A percentile compares a stretch with the other conserved stretches of the same genome.
These are phyloP conservation scores for Battus philenor DNA, from an alignment of 1,140 invertebrate species.

Conservation along the genomic window DNA sequence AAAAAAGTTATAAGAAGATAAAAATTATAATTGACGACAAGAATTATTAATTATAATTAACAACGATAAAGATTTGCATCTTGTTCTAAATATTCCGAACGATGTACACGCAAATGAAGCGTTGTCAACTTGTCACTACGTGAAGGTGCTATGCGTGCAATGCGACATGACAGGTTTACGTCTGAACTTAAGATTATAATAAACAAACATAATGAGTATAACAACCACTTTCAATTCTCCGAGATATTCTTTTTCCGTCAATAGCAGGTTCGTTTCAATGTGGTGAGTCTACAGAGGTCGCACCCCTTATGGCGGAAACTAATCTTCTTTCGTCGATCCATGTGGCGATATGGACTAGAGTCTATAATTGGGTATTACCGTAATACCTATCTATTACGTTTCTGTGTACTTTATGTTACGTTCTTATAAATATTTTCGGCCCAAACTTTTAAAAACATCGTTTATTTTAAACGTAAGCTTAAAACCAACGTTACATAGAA, in stretches of 20 bases:
- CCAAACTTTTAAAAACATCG: no score
- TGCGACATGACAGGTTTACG: constrained; percentile 11
- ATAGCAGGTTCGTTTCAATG: constrained; percentile 19
- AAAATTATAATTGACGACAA: no score
- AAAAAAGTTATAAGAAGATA: no score
- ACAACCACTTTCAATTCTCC: constrained; percentile 3
- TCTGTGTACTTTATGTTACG: constrained; percentile 19
- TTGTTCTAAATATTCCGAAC: neutral
- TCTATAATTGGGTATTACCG: constrained; percentile 59
- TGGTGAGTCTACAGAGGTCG: constrained; percentile 8
- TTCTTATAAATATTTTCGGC: constrained; percentile 1
- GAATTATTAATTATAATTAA: constrained; percentile 1
- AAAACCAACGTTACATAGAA: no score
- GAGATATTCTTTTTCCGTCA: constrained; percentile 7
- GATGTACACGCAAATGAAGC: neutral
- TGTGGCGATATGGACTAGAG: constrained; percentile 31
- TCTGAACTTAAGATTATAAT: constrained; percentile 4
- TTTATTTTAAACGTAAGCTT: no score
- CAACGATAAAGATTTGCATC: neutral
- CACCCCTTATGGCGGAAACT: constrained; percentile 27
- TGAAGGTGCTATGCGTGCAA: no score
- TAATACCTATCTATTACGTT: constrained; percentile 36
- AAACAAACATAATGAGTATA: constrained; percentile 4
- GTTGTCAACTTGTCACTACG: neutral
- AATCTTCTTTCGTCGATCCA: constrained; percentile 45